Base-by-base conservation (phyloP, 1,140 invertebrate species). In the Drosophila azteca region DNA sequence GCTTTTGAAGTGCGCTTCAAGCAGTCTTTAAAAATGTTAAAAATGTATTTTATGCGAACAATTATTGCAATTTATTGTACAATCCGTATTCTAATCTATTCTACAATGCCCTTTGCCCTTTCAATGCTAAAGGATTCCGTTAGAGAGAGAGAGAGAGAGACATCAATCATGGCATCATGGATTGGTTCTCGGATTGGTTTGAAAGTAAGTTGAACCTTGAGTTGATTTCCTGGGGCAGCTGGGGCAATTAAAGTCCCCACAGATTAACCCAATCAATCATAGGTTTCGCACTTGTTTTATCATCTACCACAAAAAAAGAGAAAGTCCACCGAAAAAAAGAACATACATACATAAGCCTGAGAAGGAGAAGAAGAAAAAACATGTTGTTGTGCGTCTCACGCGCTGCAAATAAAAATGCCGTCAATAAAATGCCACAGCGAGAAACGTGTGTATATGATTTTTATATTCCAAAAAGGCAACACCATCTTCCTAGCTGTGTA, bases 341-440 rank as follows among this genome's bases (percentile, higher is more conserved):
- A n/a, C n/a, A n/a, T n/a, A 31, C 24, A 4, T 20, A 31, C 24
- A 4, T n/a, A 15, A 58, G 59, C 20, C 71, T 13, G 1, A n/a
- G n/a, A n/a, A n/a, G n/a, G 45, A 35, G 61, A 49, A 59, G 65
- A 65, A 26, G 65, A 74, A 75, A 20, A 74, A 75, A 20, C 53
- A 75, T 75, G 67, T 75, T 67, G 54, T 61, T 77, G 65, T 69
- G 82, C 78, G 62, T 64, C 78, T 88, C 82, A 87, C 83, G 82
- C 78, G 66, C 72, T 87, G 69, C 82, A 65, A 82, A 87, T 87
- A 88, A 87, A 75, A 87, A 74, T 62, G 78, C 83, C 75, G 82
- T 79, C 82, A 88, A 87, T 87, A 85, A 85, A 85, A 85, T 82
- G 78, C 79, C 82, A 79, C 76, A 85, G 50, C 70, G 65, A 72